These are phyloP conservation scores for Ophthalmolycus amberensis DNA, from an alignment of 2,113 vertebrate genomes.

Conservation along the genomic window DNA sequence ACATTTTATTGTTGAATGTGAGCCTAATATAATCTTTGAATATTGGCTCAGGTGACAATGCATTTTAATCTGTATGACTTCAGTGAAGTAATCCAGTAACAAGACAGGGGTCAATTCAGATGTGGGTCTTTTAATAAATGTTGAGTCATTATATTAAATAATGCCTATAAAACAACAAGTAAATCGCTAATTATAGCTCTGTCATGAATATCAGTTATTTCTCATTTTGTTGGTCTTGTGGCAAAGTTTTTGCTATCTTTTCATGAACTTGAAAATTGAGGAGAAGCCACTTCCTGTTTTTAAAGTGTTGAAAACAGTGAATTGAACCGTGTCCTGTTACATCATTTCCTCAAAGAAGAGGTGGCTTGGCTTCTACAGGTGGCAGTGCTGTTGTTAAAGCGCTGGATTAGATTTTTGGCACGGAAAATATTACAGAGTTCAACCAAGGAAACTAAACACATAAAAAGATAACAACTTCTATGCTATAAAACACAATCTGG, in stretches of 20 bases:
- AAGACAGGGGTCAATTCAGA: constrained; percentile 67
- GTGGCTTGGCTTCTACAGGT: constrained; percentile 58
- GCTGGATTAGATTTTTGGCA: constrained; percentile 81
- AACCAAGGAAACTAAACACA: constrained; percentile 59
- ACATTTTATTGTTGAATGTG: constrained; percentile 12
- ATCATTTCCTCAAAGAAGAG: constrained; percentile 45
- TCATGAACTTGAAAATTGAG: constrained; percentile 14
- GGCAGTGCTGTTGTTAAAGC: constrained; percentile 75
- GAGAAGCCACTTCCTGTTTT: constrained; percentile 22
- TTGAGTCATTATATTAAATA: constrained; percentile 43
- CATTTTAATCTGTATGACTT: constrained; percentile 57
- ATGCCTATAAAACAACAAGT: constrained; percentile 26
- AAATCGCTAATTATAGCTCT: constrained; percentile 13
- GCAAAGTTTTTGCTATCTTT: constrained; percentile 10
- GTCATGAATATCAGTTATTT: constrained; percentile 20
- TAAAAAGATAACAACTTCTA: constrained; percentile 54
- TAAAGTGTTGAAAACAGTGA: constrained; percentile 23
- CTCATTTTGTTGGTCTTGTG: constrained; percentile 13
- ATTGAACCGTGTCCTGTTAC: constrained; percentile 63
- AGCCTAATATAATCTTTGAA: not conserved
- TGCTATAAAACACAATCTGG: constrained; percentile 36
- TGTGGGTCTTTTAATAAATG: constrained; percentile 12
- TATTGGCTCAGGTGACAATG: constrained; percentile 15
- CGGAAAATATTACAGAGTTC: constrained; percentile 61
- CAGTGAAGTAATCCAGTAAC: constrained; percentile 56